Percentiles rank a stretch among this genome's conserved stretches.
phyloP scores from a whole-genome alignment of 1,140 invertebrate genomes.

The Dreissena polymorpha region DNA sequence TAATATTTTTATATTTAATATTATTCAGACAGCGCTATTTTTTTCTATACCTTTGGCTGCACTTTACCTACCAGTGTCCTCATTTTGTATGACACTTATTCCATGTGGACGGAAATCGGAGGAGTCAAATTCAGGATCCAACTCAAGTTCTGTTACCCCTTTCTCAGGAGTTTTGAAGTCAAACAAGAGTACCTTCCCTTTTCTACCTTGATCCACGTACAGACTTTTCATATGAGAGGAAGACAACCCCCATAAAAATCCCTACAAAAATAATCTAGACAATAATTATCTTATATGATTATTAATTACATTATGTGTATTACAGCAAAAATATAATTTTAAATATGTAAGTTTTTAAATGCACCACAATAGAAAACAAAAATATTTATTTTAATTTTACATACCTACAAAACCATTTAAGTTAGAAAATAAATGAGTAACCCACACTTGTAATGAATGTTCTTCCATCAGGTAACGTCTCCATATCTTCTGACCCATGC shows the following conservation, averaged over 20 bases:
- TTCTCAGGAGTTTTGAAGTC: slow-evolving; percentile 55
- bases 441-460: slow-evolving; percentile 69
- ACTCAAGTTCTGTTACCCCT: slow-evolving; percentile 52
- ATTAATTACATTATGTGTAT: slow-evolving; percentile 17
- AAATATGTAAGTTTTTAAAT: neutral
- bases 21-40: too few species aligned
- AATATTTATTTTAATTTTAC: neutral
- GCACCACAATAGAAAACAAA: neutral
- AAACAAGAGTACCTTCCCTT: slow-evolving; percentile 61
- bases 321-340: neutral
- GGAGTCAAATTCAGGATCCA: slow-evolving; percentile 55
- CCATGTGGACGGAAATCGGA: slow-evolving; percentile 64
- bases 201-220: slow-evolving; percentile 50
- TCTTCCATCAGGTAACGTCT: slow-evolving; percentile 63
- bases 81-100: slow-evolving; percentile 63
- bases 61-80: slow-evolving; percentile 54
- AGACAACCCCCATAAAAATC: slow-evolving; percentile 28
- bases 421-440: neutral
- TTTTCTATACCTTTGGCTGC: too few species aligned
- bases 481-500: slow-evolving; percentile 63
- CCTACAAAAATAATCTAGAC: slow-evolving; percentile 41
- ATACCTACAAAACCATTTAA: neutral
- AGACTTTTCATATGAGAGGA: slow-evolving; percentile 26
- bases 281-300: neutral
- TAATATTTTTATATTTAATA: too few species aligned